Evolutionary conservation across 2,888 invertebrate species (phyloP), one percentile per base, ranked within the genome.

Genomic region (Marronus borbonicus): DNA sequence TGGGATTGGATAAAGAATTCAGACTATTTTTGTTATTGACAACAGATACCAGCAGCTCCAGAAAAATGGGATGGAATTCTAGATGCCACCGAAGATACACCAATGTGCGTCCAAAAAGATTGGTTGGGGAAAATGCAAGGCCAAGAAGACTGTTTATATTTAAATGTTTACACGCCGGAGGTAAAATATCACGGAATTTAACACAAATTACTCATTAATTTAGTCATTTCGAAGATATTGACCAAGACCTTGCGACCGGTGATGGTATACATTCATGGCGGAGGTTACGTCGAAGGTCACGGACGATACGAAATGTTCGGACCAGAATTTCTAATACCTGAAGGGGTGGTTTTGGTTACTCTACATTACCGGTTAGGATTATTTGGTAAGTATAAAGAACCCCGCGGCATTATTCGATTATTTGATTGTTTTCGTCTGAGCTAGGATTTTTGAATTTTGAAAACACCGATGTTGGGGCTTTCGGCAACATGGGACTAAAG

Each of bases 301-400:
- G 58, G 68, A 62, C 20, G 76, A 10, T 31, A 36, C 12, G 80
- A 75, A 36, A 24, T 75, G 74, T 66, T 28, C 2, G 78, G 78
- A 50, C 52, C 75, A 31, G 78, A 86, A 58, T 87, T 91, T 0
- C 87, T 91, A 88, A 88, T 91, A 3, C 90, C 89, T 87, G 88
- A 89, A 81, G 89, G 90, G 82, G 84, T 91, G 20, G 87, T 91
- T 5, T 69, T 91, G 0, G 89, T 91, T 0, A 86, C 89, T 0
- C 84, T 90, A 1, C 89, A 89, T 78, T 91, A 91, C 82, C 88
- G 91, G 1, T 81, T 91, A 62, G 91, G 90, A 39, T 84, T 89
- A 0, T 84, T 91, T 50, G 81, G 80, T 80, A 77, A 62, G 64
- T 28, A 39, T 4, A 36, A n/a, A 64, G 28, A 8, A 14, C 1